Percentiles rank a stretch among this genome's conserved stretches.
These are phyloP conservation scores for Meganola albula DNA, from an alignment of 2,888 invertebrate species.

Conservation along the genomic window DNA sequence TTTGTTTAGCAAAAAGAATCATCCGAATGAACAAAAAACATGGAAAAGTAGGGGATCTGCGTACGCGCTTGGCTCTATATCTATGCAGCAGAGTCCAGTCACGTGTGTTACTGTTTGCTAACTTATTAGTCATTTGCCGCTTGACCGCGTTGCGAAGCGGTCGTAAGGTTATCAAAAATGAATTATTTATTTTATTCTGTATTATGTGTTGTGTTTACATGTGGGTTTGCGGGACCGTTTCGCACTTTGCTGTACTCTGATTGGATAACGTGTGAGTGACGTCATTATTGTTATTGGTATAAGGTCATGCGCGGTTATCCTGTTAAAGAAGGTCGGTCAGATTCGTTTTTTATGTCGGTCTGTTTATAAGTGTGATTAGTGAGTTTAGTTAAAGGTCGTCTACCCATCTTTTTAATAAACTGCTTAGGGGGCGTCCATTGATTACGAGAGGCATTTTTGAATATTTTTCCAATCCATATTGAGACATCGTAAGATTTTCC, in stretches of 20 bases:
- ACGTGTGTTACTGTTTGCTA: constrained; percentile 11
- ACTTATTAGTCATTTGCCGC: constrained; percentile 31
- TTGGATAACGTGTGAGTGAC: constrained; percentile 61
- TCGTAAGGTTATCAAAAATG: constrained; percentile 29
- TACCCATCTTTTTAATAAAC: too few species aligned
- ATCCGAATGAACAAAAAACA: too few species aligned
- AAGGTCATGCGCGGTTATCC: constrained; percentile 4
- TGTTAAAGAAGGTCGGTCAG: constrained; percentile 13
- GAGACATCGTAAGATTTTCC: too few species aligned
- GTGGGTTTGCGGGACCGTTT: constrained; percentile 43
- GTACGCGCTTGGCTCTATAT: neutral
- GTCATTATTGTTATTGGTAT: constrained; percentile 3
- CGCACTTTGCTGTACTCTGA: constrained; percentile 51
- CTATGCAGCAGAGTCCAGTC: constrained; percentile 4
- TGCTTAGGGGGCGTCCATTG: too few species aligned
- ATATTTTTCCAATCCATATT: too few species aligned
- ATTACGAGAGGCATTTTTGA: too few species aligned
- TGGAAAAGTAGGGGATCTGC: too few species aligned
- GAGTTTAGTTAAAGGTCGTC: too few species aligned
- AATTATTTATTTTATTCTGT: constrained; percentile 28
- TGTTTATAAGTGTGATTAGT: neutral
- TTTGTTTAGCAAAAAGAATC: too few species aligned
- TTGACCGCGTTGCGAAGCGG: constrained; percentile 28
- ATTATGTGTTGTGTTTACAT: constrained; percentile 28
- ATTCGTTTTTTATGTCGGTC: constrained; percentile 10